A percentile compares a stretch with the other conserved stretches of the same genome.
These are phyloP conservation scores for Noctua fimbriata DNA, from an alignment of 2,888 invertebrate genomes.

Conservation along the genomic window DNA sequence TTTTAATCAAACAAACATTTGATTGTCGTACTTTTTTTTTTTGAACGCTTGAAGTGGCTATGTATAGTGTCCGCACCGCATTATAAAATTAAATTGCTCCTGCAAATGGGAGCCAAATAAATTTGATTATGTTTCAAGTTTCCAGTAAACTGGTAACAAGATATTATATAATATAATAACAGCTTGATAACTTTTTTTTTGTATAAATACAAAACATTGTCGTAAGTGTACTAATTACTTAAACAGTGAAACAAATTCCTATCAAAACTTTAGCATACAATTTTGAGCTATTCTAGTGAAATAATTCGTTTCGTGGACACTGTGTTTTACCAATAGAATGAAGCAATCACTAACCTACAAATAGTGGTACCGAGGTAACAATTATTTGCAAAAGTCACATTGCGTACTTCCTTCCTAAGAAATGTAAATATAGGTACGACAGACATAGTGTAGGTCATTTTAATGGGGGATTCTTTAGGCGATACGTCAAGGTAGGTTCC, in stretches of 20 bases:
- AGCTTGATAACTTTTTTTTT: not conserved
- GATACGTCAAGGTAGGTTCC: not conserved
- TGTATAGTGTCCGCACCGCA: not conserved
- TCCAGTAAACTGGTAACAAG: not conserved
- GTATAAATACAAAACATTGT: not conserved
- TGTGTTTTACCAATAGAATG: conserved; percentile 26
- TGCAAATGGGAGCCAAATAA: not conserved
- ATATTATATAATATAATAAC: not conserved
- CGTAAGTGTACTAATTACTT: not conserved
- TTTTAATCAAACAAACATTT: not conserved
- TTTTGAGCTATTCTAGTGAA: conserved; percentile 14
- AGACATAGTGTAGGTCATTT: not conserved
- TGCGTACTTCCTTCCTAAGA: conserved; percentile 50
- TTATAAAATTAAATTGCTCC: not conserved
- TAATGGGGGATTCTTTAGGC: not conserved
- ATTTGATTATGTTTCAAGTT: not conserved
- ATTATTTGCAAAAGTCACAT: conserved; percentile 49
- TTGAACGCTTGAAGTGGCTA: not conserved
- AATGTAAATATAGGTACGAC: conserved; percentile 21
- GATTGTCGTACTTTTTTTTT: not conserved
- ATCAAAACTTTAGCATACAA: not conserved
- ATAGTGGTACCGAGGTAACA: conserved; percentile 36
- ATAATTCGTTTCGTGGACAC: conserved; percentile 27
- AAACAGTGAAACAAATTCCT: not conserved
- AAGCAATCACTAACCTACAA: conserved; percentile 37